Evolutionary conservation across 2,113 vertebrate genomes (phyloP), one percentile per base, ranked within the genome.

Genomic region (Neoarius graeffei): DNA sequence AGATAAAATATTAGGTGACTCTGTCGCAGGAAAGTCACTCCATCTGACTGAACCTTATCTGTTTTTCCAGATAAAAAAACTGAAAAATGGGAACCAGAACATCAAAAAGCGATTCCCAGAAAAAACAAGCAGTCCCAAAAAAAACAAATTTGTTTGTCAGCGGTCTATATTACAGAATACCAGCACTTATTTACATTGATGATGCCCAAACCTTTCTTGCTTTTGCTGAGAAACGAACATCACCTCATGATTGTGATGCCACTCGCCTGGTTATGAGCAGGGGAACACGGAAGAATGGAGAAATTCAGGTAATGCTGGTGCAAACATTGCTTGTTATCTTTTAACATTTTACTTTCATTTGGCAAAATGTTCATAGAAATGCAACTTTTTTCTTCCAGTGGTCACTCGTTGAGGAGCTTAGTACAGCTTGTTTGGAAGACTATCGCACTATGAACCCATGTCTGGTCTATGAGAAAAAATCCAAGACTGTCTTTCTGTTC

Each of bases 191-290:
- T 50, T 97, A 96, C 81, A 15, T 98, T 1, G 95, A 93, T 15
- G 89, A 93, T 0, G 9, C 89, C 1, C 87, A 83, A 82, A 95
- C 95, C 15, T 96, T 97, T 93, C 95, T 99, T 89, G 97, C 97
- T 84, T 98, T 99, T 74, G 96, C 97, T 0, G 98, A 99, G 92
- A 97, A 96, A 52, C 96, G 97, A 25, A 94, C 94, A 35, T 94
- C 97, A 0, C 0, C 87, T 11, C 83, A 1, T 84, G 98, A 99
- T 13, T 91, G 92, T 17, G 94, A 97, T 3, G 96, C 97, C 25
- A 92, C 96, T 90, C 81, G 93, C 52, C 92, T 99, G 87, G 97
- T 97, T 67, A 94, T 98, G 96, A 96, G 96, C 74, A 96, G 93
- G 89, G 97, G 97, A 13, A 91, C 73, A 8, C 1, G 77, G 85